Evolutionary conservation across 2,113 vertebrate genomes (phyloP).

Genomic region (Pygoscelis antarcticus): DNA sequence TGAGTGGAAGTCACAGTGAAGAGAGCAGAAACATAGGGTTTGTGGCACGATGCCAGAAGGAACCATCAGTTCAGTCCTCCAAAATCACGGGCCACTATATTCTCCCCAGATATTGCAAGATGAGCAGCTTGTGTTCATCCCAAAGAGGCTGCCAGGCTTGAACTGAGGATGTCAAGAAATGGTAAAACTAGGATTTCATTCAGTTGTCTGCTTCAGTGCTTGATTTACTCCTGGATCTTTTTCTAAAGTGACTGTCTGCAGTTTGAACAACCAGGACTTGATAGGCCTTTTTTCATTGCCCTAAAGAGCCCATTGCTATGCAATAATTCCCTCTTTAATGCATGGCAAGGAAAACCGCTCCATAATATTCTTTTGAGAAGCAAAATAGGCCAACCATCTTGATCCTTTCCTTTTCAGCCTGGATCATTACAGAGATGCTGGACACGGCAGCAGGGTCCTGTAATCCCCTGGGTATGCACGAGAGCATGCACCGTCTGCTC

Average conservation of each 20-base stretch:
- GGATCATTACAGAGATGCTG: not conserved
- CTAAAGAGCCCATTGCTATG: not conserved
- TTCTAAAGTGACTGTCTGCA: not conserved
- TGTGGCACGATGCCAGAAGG: not conserved
- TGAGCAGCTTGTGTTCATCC: not conserved
- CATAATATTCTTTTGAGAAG: not conserved
- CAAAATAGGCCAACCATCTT: not conserved
- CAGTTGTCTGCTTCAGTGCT: not conserved
- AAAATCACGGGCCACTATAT: rapidly evolving
- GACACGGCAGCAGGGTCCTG: not conserved
- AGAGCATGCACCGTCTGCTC: not conserved
- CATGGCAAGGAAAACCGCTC: not conserved
- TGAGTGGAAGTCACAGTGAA: not conserved
- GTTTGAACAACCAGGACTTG: not conserved
- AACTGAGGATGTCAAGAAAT: not conserved
- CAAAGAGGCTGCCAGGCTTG: not conserved
- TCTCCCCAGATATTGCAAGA: not conserved
- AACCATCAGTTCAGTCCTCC: not conserved
- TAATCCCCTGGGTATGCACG: not conserved
- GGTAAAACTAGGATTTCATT: not conserved
- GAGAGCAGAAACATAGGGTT: not conserved
- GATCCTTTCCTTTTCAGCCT: not conserved
- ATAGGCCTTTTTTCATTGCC: not conserved
- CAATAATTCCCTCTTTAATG: not conserved
- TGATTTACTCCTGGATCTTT: not conserved